Conservation (phyloP, 2,888 invertebrate species). For the Agelastica alni region DNA sequence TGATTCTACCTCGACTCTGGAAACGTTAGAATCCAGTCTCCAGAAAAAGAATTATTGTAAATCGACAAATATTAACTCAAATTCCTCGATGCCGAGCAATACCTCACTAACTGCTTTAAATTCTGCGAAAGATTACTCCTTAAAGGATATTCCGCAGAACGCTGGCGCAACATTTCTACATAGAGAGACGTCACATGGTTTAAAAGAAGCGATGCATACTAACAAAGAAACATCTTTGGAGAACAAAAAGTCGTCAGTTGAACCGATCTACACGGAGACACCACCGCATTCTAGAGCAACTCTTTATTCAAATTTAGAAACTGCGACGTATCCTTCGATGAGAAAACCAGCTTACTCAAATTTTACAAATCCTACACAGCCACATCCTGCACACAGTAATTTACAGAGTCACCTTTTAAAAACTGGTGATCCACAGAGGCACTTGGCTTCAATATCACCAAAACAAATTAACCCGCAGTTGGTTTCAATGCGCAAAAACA, state of each 20-base stretch:
- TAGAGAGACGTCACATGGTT: too few species aligned
- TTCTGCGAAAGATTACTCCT: too few species aligned
- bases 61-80: background rate
- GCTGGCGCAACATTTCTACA: too few species aligned
- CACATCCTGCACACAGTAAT: too few species aligned
- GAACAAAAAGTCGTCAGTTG: too few species aligned
- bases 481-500: too few species aligned
- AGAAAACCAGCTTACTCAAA: too few species aligned
- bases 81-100: background rate
- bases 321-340: background rate
- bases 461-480: background rate
- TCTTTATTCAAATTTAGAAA: background rate
- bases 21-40: background rate
- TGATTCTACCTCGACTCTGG: conserved; percentile 1
- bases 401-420: background rate
- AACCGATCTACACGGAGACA: too few species aligned
- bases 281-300: background rate
- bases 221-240: too few species aligned
- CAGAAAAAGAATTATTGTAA: background rate
- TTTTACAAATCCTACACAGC: too few species aligned
- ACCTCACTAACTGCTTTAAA: conserved; percentile 2
- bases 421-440: background rate
- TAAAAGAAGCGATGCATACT: too few species aligned
- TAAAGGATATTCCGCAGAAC: too few species aligned
- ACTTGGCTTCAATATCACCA: background rate